These are phyloP conservation scores for Mongoloraphidia duomilia DNA, from an alignment of 2,888 invertebrate genomes.

Conservation along the genomic window DNA sequence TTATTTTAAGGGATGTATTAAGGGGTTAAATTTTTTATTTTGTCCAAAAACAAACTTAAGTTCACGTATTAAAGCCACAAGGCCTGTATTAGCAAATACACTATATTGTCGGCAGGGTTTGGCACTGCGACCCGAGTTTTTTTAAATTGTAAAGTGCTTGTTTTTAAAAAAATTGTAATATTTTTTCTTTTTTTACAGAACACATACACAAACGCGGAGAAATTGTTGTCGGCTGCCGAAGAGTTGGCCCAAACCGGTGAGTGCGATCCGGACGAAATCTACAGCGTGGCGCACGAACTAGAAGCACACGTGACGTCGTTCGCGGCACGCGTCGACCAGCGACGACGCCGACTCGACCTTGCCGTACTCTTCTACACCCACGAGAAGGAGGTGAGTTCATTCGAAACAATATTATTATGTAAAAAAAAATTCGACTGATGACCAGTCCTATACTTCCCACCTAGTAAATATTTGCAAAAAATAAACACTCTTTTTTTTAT, in stretches of 20 bases:
- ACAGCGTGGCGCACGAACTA: conserved; percentile 84
- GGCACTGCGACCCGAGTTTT: too few relatives aligned
- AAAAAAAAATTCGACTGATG: too few relatives aligned
- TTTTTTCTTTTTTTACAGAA: conserved; percentile 45
- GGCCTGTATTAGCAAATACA: too few relatives aligned
- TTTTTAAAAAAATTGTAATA: not conserved
- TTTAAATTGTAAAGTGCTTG: too few relatives aligned
- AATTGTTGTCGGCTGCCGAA: conserved; percentile 87
- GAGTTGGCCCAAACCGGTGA: conserved; percentile 92
- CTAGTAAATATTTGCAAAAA: too few relatives aligned
- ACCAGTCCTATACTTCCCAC: too few relatives aligned
- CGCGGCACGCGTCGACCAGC: conserved; percentile 80
- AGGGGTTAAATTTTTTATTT: too few relatives aligned
- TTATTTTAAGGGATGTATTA: too few relatives aligned
- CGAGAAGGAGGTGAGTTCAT: conserved; percentile 65
- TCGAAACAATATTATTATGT: not conserved
- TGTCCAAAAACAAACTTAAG: too few relatives aligned
- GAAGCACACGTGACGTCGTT: conserved; percentile 91
- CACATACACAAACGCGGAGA: conserved; percentile 97
- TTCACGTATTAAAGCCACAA: too few relatives aligned
- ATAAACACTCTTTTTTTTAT: too few relatives aligned
- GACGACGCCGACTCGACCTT: conserved; percentile 77
- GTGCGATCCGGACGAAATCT: conserved; percentile 91
- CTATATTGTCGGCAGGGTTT: too few relatives aligned
- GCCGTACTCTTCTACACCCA: conserved; percentile 92